Evolutionary conservation across 30 jellyfish, hydroid and myxozoan genomes (phyloP), one percentile per base, ranked within the genome.

Genomic region (Rhopilema esculentum): DNA sequence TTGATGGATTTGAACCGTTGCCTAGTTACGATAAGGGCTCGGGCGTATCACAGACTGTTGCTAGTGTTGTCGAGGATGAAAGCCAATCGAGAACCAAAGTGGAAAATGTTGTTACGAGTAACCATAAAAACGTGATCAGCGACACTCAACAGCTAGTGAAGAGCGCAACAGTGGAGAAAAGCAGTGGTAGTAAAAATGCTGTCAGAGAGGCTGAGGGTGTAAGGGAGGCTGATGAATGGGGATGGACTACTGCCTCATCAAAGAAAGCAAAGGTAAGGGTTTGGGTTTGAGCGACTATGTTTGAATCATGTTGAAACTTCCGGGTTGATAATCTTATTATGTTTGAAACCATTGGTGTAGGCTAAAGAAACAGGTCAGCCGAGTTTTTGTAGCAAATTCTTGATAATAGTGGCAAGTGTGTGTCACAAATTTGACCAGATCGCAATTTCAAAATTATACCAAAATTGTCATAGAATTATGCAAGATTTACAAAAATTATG

Each of bases 181-280:
- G 57, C 6, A 40, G n/a, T n/a, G n/a, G n/a, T n/a, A n/a, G 51
- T 48, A 21, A 75, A 69, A 9, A 19, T 21, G 70, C 53, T 2
- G 72, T 28, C 9, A 77, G 29, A 49, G 31, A 9, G 49, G 91
- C 49, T 1, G 28, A 70, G 0, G 75, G 66, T 27, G 69, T 33
- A 49, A 71, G 84, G 49, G 93, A 83, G 31, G 76, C 87, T 1
- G 97, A 80, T 17, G 98, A 87, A 63, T 82, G 92, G 88, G 99
- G 97, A 8, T 94, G 99, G 99, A 89, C 97, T 23, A 94, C 97
- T 23, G 97, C 96, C 24, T 85, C 99, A 15, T 85, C 99, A 22
- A 80, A 70, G 87, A 89, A 84, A 75, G 53, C 97, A 4, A 94
- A 94, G 95, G 96, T 88, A 88, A 8, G 21, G 16, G 9, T 18